Evolutionary conservation across 2,797 vertebrate species (phyloP), one percentile per base, ranked within the genome.

Genomic region (Sorex maritimensis): DNA sequence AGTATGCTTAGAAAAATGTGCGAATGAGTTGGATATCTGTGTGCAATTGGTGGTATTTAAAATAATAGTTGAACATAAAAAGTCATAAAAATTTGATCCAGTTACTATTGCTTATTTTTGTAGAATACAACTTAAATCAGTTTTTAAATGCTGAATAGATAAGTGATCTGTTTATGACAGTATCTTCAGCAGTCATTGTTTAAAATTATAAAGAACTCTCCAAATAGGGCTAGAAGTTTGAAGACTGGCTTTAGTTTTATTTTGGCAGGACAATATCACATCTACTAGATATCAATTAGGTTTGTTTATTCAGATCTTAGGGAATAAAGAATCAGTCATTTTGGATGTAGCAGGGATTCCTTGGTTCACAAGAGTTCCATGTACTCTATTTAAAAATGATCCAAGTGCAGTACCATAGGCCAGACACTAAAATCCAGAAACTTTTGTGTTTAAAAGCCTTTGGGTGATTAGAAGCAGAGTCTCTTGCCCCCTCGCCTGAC

Each of bases 71-170:
- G 61, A 24, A 24, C 24, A 67, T 11, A 34, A 34, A 2, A 34
- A 99, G 99, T 98, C 75, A 81, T 14, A 86, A 88, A 88, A 93
- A 83, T 63, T 86, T 81, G 23, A 34, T 77, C 7, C 82, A 82
- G 92, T 88, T 90, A 75, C 19, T 88, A 13, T 58, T 92, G 28
- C 17, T 95, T 74, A n/a, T 77, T 95, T 93, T 77, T 81, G 12
- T 61, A 74, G 14, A 90, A 44, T 81, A 81, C 55, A 26, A 77
- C 68, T 6, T 34, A 63, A 93, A 69, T 41, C 10, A 74, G 5
- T 91, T 21, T 44, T 90, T 91, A 87, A 46, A 46, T 77, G 9
- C 38, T 77, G 19, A 46, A 24, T 44, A 55, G 38, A 81, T 88
- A 55, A 61, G 34, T 34, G 34, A 34, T 34, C 34, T 34, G 34